A percentile compares a stretch with the other conserved stretches of the same genome.
Evolutionary conservation across 2,888 invertebrate genomes (phyloP).

Genomic region (Pterobdella sp.): DNA sequence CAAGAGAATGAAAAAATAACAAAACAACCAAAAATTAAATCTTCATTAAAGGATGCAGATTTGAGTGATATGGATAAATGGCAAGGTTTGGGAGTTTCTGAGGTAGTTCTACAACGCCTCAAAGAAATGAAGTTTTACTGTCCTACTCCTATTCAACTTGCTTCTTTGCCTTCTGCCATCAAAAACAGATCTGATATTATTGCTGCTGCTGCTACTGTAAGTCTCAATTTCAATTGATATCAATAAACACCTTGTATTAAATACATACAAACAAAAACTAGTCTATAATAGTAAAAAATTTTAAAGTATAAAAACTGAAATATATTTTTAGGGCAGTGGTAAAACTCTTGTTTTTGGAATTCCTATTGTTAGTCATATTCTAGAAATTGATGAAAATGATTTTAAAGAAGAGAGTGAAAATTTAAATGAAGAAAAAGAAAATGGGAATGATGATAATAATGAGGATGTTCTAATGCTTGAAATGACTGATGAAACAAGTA

Average conservation of each 20-base stretch:
- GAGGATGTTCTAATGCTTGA: not conserved
- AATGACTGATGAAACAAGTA: not conserved
- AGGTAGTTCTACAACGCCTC: conserved; percentile 64
- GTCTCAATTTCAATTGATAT: too few species aligned
- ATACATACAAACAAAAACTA: too few species aligned
- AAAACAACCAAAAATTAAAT: not conserved
- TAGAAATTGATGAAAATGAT: conserved; percentile 47
- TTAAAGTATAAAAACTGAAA: not conserved
- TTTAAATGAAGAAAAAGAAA: conserved; percentile 11
- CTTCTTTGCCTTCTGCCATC: conserved; percentile 48
- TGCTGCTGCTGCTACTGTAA: conserved; percentile 89
- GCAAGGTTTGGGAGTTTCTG: conserved; percentile 58
- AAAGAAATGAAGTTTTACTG: conserved; percentile 66
- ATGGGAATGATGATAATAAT: conserved; percentile 12
- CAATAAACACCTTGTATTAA: too few species aligned
- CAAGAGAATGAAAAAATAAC: not conserved
- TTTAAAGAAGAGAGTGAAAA: conserved; percentile 17
- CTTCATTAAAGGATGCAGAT: not conserved
- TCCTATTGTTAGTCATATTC: conserved; percentile 77
- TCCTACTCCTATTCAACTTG: conserved; percentile 78
- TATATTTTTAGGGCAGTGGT: conserved; percentile 68
- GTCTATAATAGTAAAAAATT: too few species aligned
- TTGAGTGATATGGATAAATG: conserved; percentile 49
- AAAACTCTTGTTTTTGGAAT: conserved; percentile 96
- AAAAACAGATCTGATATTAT: conserved; percentile 76